Evolutionary conservation across 2,888 invertebrate genomes (phyloP).

Genomic region (Eupithecia subumbrata): DNA sequence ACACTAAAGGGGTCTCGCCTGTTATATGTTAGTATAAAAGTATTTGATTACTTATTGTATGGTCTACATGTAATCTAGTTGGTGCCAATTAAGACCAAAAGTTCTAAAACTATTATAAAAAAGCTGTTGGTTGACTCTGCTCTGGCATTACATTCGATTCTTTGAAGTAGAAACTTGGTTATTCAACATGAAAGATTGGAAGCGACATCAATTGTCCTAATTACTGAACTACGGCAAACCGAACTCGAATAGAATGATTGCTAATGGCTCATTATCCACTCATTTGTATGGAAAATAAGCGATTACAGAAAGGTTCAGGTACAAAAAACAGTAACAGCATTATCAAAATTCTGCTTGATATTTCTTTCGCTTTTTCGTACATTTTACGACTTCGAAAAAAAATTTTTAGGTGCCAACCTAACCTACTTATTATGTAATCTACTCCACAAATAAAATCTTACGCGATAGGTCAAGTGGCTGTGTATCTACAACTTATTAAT

Average conservation of each 20-base stretch:
- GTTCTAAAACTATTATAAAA: neutral
- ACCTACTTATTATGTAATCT: neutral
- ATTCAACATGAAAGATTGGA: conserved; percentile 36
- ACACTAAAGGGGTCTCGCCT: neutral
- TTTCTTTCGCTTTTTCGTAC: neutral
- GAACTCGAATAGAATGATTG: conserved; percentile 46
- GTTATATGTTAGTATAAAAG: neutral
- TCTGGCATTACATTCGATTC: neutral
- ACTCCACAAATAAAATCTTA: neutral
- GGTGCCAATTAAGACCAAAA: neutral
- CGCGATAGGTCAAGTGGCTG: neutral
- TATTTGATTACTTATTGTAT: neutral
- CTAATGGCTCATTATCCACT: conserved; percentile 9
- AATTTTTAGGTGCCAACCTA: too few species aligned
- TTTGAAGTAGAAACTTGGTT: neutral
- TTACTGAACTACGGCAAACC: conserved; percentile 50
- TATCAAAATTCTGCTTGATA: neutral
- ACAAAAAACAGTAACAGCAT: neutral
- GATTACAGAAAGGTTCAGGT: neutral
- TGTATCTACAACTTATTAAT: neutral
- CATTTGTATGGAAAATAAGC: neutral
- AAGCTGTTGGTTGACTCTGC: neutral
- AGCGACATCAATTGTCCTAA: conserved; percentile 64
- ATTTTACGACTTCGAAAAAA: too few species aligned
- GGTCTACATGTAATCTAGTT: neutral